Base-by-base conservation (phyloP, 1,140 invertebrate species). In the Mycetomoellerius zeteki region DNA sequence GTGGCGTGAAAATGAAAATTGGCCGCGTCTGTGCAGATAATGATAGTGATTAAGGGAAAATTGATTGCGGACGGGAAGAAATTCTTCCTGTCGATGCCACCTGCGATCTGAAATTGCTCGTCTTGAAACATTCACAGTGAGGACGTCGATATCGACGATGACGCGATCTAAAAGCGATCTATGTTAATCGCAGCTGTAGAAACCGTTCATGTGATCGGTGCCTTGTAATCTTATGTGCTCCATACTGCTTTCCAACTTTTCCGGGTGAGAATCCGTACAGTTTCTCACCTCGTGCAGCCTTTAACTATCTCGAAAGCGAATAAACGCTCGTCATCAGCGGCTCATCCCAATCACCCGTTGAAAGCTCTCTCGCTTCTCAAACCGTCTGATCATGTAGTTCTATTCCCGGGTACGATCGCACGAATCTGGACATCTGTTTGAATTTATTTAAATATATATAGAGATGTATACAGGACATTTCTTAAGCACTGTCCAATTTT, bases 231-330 rank as follows among this genome's bases (percentile, higher is more conserved):
- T 87, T 37, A 86, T 78, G 72, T 86, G 71, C 12, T 90, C 88
- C 37, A 87, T 87, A 47, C 50, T 58, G 27, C 85, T 89, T 58
- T 78, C 71, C 10, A 89, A 84, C 65, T 56, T 90, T 58, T 52
- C 88, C 27, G 76, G 76, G 77, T 90, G 73, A 90, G 77, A 65
- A 78, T 78, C 47, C 47, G 54, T 14, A 10, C 4, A n/a, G 16
- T 24, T 33, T 50, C 16, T 62, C 30, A 7, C 14, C 30, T 19
- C 33, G 37, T 14, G 75, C 56, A 24, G 33, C 19, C 33, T 62
- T n/a, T 27, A 62, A 14, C 27, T 37, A 30, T 2, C 27, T 64
- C 21, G 54, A 67, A 43, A 64, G 37, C 27, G 52, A 58, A 30
- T 77, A 54, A 24, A 52, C 37, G 47, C 47, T 69, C 71, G 69